Percentiles rank a stretch among this genome's conserved stretches.
These are phyloP conservation scores for Synergus gifuensis DNA, from an alignment of 2,888 invertebrate genomes.

Conservation along the genomic window DNA sequence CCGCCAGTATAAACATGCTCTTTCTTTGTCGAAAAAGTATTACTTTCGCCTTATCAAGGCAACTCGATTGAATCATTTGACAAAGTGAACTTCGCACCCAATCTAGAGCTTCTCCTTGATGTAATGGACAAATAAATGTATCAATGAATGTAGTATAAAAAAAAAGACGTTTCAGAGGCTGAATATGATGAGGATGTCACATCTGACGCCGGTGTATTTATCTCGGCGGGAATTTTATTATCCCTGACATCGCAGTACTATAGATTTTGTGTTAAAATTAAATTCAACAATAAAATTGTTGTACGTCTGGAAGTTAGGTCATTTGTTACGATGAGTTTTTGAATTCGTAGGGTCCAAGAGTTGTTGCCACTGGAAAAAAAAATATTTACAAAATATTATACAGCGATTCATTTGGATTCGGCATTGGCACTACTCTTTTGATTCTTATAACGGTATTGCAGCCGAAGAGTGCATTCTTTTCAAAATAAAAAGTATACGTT, in stretches of 20 bases:
- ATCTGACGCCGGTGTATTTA: slow-evolving; percentile 53
- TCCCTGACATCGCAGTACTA: too few species aligned
- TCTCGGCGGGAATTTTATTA: slow-evolving; percentile 67
- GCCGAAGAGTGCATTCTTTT: slow-evolving; percentile 53
- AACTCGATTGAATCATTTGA: slow-evolving; percentile 4
- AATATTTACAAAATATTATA: background rate
- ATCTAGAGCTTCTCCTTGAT: background rate
- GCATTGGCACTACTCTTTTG: slow-evolving; percentile 5
- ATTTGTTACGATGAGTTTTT: too few species aligned
- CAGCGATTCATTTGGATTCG: slow-evolving; percentile 3
- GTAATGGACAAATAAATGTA: slow-evolving; percentile 12
- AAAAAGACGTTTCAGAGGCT: background rate
- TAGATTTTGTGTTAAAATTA: too few species aligned
- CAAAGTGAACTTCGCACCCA: slow-evolving; percentile 27
- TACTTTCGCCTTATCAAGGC: slow-evolving; percentile 14
- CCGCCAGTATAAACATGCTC: slow-evolving; percentile 48
- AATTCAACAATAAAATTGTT: too few species aligned
- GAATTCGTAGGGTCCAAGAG: too few species aligned
- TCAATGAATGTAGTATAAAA: background rate
- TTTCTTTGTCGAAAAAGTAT: slow-evolving; percentile 45
- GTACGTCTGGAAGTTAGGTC: too few species aligned
- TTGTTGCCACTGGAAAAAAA: background rate
- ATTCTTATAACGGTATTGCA: slow-evolving; percentile 19
- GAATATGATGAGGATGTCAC: slow-evolving; percentile 8
- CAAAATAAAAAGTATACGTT: slow-evolving; percentile 69